A percentile compares a stretch with the other conserved stretches of the same genome.
Conservation (phyloP, 2,797 vertebrate genomes). For the Hylomyscus alleni region DNA sequence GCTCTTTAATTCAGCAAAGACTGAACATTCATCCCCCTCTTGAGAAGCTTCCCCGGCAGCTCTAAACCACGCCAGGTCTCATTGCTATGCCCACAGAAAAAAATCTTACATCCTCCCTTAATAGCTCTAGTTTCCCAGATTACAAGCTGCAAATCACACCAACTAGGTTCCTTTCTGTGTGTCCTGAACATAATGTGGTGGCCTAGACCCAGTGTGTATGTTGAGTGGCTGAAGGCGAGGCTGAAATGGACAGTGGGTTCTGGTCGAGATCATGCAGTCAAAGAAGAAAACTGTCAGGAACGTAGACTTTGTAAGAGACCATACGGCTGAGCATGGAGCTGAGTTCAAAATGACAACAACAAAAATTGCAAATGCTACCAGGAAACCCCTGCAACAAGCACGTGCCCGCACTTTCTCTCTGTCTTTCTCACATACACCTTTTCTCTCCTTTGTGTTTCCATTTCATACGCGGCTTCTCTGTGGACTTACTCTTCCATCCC, state of each 20-base stretch:
- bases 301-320: not conserved
- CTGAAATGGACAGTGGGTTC: not conserved
- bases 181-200: not conserved
- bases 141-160: not conserved
- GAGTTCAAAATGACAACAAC: not conserved
- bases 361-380: not conserved
- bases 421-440: not conserved
- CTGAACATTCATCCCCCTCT: not conserved
- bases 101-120: not conserved
- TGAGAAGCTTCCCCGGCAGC: not conserved
- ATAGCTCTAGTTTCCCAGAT: not conserved
- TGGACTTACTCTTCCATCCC: not conserved
- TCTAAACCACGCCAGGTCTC: not conserved
- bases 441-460: not conserved
- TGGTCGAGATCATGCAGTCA: not conserved
- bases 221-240: not conserved
- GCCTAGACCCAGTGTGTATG: not conserved
- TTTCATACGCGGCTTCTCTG: not conserved
- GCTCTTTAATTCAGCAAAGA: not conserved
- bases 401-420: not conserved
- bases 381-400: not conserved
- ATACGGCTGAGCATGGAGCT: not conserved
- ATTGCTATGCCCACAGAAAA: not conserved
- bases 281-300: slow-evolving; percentile 19
- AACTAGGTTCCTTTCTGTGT: not conserved